These are phyloP conservation scores for Argentina silus DNA, from an alignment of 2,797 vertebrate species.

Conservation along the genomic window DNA sequence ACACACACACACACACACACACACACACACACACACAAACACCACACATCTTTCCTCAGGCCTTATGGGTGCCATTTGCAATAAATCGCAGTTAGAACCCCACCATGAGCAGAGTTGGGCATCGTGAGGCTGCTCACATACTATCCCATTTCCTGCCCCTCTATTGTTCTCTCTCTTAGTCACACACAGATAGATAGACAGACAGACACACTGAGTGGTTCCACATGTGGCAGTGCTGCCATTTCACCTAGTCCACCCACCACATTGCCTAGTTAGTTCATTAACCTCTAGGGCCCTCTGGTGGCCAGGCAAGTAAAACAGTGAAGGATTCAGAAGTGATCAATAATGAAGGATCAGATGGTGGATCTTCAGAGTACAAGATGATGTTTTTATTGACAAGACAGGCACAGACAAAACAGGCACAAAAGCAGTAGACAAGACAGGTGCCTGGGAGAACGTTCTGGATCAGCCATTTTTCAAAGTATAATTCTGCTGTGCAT, in stretches of 20 bases:
- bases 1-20: background rate
- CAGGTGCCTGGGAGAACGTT: too few species aligned
- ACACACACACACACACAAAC: background rate
- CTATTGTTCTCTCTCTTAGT: slow-evolving; percentile 13
- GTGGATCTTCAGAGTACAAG: too few species aligned
- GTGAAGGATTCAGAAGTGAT: too few species aligned
- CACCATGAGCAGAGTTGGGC: slow-evolving; percentile 17
- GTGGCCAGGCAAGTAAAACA: slow-evolving; percentile 39
- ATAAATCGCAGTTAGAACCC: slow-evolving; percentile 30
- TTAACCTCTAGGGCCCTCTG: slow-evolving; percentile 54
- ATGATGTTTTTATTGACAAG: too few species aligned
- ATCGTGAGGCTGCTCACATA: slow-evolving; percentile 29
- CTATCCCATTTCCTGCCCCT: slow-evolving; percentile 38
- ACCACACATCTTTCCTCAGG: background rate
- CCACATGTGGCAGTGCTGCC: slow-evolving; percentile 59
- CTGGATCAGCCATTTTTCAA: too few species aligned
- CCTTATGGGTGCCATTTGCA: background rate
- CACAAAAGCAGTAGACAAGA: too few species aligned
- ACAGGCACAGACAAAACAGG: too few species aligned
- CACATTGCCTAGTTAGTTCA: background rate
- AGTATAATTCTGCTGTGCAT: too few species aligned
- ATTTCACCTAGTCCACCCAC: too few species aligned
- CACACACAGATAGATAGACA: slow-evolving; percentile 5
- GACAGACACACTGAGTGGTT: slow-evolving; percentile 57
- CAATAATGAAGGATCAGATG: too few species aligned